Percentiles rank a stretch among this genome's conserved stretches.
These are phyloP conservation scores for Diglossa cyanea DNA, from an alignment of 2,797 vertebrate species.

Conservation along the genomic window DNA sequence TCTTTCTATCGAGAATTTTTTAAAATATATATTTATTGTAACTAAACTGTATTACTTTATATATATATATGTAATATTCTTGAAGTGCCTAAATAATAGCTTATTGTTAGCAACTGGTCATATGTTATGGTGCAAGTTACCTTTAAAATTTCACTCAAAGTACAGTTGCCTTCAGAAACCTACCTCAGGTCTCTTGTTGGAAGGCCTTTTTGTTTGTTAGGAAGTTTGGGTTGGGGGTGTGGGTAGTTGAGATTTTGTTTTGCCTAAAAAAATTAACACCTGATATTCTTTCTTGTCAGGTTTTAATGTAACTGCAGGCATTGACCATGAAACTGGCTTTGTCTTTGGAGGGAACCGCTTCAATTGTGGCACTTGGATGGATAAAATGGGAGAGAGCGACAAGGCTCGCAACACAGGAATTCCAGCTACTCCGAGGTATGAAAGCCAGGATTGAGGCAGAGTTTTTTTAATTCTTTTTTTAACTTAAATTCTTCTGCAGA, in stretches of 20 bases:
- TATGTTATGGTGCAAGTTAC: neutral
- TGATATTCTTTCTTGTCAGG: slow-evolving; percentile 66
- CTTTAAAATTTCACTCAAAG: neutral
- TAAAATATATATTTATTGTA: neutral
- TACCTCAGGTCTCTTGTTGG: neutral
- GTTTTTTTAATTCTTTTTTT: neutral
- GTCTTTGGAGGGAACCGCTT: slow-evolving; percentile 86
- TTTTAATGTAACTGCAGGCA: slow-evolving; percentile 80
- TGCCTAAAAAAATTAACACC: rapidly evolving
- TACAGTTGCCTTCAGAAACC: neutral
- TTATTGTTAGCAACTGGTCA: neutral
- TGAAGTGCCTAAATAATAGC: neutral
- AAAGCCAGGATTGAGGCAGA: neutral
- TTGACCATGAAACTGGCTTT: slow-evolving; percentile 84
- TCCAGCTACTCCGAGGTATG: slow-evolving; percentile 86
- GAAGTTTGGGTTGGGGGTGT: neutral
- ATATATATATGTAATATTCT: neutral
- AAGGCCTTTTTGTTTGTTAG: neutral
- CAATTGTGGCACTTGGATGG: slow-evolving; percentile 93
- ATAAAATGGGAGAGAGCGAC: slow-evolving; percentile 91
- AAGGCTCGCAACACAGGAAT: slow-evolving; percentile 83
- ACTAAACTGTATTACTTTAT: neutral
- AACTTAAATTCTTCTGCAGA: neutral
- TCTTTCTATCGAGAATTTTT: neutral
- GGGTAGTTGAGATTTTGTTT: neutral